These are phyloP conservation scores for Habroteleia sp. DNA, from an alignment of 2,888 invertebrate genomes.

Conservation along the genomic window DNA sequence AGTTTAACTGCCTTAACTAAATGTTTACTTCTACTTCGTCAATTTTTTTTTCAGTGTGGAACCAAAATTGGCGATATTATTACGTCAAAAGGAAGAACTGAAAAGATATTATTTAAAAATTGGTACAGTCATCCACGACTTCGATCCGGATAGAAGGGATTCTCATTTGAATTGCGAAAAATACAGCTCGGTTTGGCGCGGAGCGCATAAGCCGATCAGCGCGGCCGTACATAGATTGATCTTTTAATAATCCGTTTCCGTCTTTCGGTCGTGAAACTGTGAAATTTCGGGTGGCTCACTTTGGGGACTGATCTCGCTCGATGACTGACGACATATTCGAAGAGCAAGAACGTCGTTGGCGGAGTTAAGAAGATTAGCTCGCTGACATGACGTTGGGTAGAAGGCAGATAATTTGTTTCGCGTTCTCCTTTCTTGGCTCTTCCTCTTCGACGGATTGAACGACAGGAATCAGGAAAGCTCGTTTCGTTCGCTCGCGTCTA, in stretches of 20 bases:
- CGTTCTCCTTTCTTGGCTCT: slow-evolving; percentile 66
- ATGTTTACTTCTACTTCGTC: background rate
- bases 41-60: background rate
- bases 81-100: background rate
- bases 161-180: slow-evolving; percentile 54
- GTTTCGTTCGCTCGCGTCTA: slow-evolving; percentile 60
- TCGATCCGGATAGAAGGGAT: slow-evolving; percentile 13
- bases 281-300: slow-evolving; percentile 67
- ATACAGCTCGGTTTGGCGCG: slow-evolving; percentile 41
- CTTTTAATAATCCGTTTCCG: slow-evolving; percentile 67
- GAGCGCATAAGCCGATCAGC: slow-evolving; percentile 65
- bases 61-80: slow-evolving; percentile 3
- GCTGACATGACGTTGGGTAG: slow-evolving; percentile 67
- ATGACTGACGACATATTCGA: slow-evolving; percentile 71
- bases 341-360: slow-evolving; percentile 66
- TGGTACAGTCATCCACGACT: slow-evolving; percentile 16
- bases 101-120: slow-evolving; percentile 25
- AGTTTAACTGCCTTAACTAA: too few species aligned
- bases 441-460: slow-evolving; percentile 61
- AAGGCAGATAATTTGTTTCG: slow-evolving; percentile 69
- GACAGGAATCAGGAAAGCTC: slow-evolving; percentile 64
- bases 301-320: slow-evolving; percentile 68
- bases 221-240: slow-evolving; percentile 65
- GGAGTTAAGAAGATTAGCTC: slow-evolving; percentile 73
- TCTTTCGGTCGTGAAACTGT: slow-evolving; percentile 62